phyloP scores from a whole-genome alignment of 2,888 invertebrate genomes.

The Gymnosoma rotundatum region DNA sequence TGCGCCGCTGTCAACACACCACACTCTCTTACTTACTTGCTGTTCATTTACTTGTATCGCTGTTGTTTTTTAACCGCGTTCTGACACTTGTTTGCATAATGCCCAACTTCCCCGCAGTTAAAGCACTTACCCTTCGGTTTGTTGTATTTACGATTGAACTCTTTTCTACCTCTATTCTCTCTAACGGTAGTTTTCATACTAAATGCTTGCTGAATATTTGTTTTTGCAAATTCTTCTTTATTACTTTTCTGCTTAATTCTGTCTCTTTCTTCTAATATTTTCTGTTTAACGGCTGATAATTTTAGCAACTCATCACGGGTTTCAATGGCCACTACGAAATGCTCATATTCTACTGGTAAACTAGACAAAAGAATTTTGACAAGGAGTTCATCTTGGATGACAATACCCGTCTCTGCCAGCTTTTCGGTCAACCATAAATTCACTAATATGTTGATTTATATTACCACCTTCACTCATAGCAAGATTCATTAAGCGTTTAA shows the following conservation, averaged over 20 bases:
- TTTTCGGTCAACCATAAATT: conserved; percentile 44
- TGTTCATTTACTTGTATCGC: not conserved
- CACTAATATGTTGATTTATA: conserved; percentile 50
- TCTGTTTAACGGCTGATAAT: conserved; percentile 6
- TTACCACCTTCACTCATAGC: conserved; percentile 23
- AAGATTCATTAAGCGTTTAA: conserved; percentile 60
- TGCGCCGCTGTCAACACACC: conserved; percentile 69
- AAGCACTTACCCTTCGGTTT: conserved; percentile 13
- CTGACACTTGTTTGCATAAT: conserved; percentile 18
- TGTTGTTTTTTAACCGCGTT: conserved; percentile 15
- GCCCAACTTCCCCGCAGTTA: conserved; percentile 10
- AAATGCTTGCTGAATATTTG: not conserved
- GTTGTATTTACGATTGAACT: not conserved
- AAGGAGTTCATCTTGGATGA: conserved; percentile 22
- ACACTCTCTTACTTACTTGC: not conserved
- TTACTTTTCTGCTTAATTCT: conserved; percentile 42
- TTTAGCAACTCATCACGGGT: conserved; percentile 47
- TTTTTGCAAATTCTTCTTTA: not conserved
- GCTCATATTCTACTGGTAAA: too few species aligned
- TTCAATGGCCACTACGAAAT: conserved; percentile 61
- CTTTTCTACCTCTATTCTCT: not conserved
- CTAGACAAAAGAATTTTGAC: not conserved
- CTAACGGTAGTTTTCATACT: not conserved
- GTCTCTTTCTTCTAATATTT: conserved; percentile 59
- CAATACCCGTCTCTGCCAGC: conserved; percentile 44